These are phyloP conservation scores for Apis laboriosa DNA, from an alignment of 1,140 invertebrate genomes.

Conservation along the genomic window DNA sequence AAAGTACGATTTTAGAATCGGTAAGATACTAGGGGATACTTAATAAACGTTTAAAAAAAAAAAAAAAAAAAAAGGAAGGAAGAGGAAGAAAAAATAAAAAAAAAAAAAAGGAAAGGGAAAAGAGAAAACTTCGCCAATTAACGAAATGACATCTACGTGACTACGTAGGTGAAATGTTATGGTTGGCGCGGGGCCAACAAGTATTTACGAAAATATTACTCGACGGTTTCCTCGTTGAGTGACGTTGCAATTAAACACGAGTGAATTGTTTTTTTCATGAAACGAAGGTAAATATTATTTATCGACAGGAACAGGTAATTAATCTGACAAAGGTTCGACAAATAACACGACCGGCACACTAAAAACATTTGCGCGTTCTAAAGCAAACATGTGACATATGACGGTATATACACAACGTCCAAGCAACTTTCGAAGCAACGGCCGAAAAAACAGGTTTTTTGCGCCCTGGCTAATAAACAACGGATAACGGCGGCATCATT, in stretches of 20 bases:
- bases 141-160: constrained; percentile 9
- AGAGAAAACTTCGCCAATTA: constrained; percentile 21
- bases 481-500: not conserved
- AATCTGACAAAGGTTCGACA: constrained; percentile 35
- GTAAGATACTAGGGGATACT: no score
- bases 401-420: not conserved
- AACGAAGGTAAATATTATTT: constrained; percentile 45
- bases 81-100: no score
- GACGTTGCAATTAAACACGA: constrained; percentile 40
- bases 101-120: not conserved
- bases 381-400: constrained; percentile 23
- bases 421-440: not conserved
- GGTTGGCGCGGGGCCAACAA: not conserved
- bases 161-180: not conserved
- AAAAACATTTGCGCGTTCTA: constrained; percentile 35
- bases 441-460: constrained; percentile 2
- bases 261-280: constrained; percentile 32
- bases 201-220: constrained; percentile 35
- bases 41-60: no score
- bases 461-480: not conserved
- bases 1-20: constrained; percentile 5
- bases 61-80: not conserved
- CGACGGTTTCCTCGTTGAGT: constrained; percentile 14
- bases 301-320: constrained; percentile 34
- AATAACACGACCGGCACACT: constrained; percentile 7